Base-by-base conservation (phyloP, 2,888 invertebrate species). In the Argynnis bischoffii region DNA sequence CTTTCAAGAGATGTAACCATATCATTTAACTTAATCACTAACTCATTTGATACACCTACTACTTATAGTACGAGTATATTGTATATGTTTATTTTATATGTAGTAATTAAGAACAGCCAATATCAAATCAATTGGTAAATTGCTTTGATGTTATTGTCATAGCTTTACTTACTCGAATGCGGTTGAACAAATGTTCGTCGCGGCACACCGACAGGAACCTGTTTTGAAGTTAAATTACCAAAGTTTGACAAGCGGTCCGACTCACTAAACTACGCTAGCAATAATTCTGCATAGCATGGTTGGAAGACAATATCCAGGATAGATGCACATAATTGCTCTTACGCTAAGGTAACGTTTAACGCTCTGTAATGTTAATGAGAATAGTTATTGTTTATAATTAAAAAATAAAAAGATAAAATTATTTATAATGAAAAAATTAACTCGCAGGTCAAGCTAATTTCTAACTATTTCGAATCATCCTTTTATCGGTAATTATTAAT, bases 141-240 rank as follows among this genome's bases (percentile, higher is more conserved):
- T 69, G 73, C 72, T 78, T 78, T 80, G 79, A 81, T 78, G 77
- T 81, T 78, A 83, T 83, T 82, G 81, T 85, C 80, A 80, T 80
- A 78, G 75, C 76, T 77, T 79, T 79, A 81, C 77, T 80, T 79
- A 69, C 78, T 74, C 72, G 73, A 81, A 76, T 80, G 81, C 77
- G 78, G 81, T 80, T 80, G 81, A 85, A 84, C 84, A 85, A 88
- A 86, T 85, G 85, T 81, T 82, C 82, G 76, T 77, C 75, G 81
- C 79, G 75, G 82, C 81, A 76, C 81, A 86, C 86, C 85, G 82
- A 81, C 86, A 81, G 86, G 78, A 87, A 86, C 84, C 88, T 87
- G 86, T 89, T 90, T 88, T 88, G 88, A 90, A 92, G 90, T 91
- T 92, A 90, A 92, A 92, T 92, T 92, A 90, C 88, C 86, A 91